A percentile compares a stretch with the other conserved stretches of the same genome.
Conservation (phyloP, 2,113 vertebrate genomes). For the Ciconia maguari region DNA sequence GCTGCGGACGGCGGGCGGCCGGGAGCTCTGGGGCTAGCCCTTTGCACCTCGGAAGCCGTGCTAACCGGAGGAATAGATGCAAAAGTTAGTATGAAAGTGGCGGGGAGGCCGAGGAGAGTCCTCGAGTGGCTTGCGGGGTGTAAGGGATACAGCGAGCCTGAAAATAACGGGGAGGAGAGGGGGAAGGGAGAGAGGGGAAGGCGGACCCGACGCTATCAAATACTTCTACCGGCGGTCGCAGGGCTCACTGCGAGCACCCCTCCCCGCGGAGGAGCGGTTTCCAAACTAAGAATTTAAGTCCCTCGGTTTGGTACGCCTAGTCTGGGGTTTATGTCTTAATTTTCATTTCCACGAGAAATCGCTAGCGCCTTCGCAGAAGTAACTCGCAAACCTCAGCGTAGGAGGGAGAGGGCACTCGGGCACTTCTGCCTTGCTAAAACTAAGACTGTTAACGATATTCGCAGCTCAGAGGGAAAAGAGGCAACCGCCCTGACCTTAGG, state of each 20-base stretch:
- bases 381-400: background rate
- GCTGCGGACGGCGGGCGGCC: background rate
- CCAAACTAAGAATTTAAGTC: background rate
- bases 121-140: background rate
- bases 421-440: conserved; percentile 46
- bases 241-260: background rate
- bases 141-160: background rate
- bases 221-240: background rate
- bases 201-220: background rate
- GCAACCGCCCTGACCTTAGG: conserved; percentile 56
- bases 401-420: conserved; percentile 3
- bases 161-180: conserved; percentile 20
- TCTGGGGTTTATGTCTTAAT: background rate
- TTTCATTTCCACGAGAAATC: background rate
- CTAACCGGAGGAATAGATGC: background rate
- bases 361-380: background rate
- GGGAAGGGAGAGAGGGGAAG: background rate
- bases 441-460: conserved; percentile 57
- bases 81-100: background rate
- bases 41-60: background rate
- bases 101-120: background rate
- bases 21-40: background rate
- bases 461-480: conserved; percentile 54
- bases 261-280: background rate
- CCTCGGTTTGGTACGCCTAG: background rate